Base-by-base conservation (phyloP, 2,797 vertebrate species). In the Leptatherina wallacei region DNA sequence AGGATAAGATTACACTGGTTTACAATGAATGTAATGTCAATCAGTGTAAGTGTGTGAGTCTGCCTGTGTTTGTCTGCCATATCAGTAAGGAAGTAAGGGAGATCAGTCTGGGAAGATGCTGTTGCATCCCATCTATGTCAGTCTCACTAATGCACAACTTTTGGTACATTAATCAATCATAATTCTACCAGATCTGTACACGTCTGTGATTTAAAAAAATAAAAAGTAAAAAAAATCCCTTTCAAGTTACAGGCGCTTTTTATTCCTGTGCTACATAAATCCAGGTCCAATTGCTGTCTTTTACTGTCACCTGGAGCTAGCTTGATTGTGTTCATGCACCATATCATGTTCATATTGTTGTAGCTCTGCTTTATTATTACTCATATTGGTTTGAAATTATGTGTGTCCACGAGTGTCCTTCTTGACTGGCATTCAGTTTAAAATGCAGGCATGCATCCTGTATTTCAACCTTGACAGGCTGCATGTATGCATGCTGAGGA, bases 1-100 rank as follows among this genome's bases (percentile, higher is more conserved):
- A 59, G 76, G 72, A 84, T 88, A 71, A 84, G 80, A 90, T 88
- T 86, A 81, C 67, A 70, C 65, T 86, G 80, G 77, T 88, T 90
- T 83, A 85, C 74, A 84, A 67, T 74, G 77, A 81, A 85, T 85
- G 71, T 79, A 79, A 82, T 84, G 72, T 80, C 73, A 80, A 18
- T 84, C 71, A 81, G 47, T 56, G 33, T 27, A 57, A 40, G 24
- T 68, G 60, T 62, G 61, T 60, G 52, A 56, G 42, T 51, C 18
- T 58, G n/a, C 33, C 32, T 7, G 27, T 13, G 27, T 36, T 30
- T 69, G 30, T 67, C 61, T 72, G 60, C 12, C 30, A 1, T 67
- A 81, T 77, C 75, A 68, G 71, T 70, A 55, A 72, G 7, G 75
- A 65, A 71, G 71, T 55, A 61, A 59, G 60, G 52, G 61, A 32